Evolutionary conservation across 2,888 invertebrate genomes (phyloP).

Genomic region (Tiliacea citrago): DNA sequence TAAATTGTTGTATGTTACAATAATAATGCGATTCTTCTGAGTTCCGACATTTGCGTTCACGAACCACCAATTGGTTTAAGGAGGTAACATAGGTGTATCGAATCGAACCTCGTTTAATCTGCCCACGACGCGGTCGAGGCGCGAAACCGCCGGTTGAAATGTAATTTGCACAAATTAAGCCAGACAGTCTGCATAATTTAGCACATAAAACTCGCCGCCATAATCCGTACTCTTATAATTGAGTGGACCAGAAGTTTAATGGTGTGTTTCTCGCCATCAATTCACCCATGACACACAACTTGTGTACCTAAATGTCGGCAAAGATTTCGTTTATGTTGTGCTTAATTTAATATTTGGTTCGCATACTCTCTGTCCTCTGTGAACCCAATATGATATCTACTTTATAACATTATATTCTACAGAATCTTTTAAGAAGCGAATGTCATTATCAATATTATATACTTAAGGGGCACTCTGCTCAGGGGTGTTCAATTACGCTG

Average conservation of each 20-base stretch:
- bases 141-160: slow-evolving; percentile 68
- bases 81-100: slow-evolving; percentile 47
- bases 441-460: slow-evolving; percentile 13
- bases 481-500: slow-evolving; percentile 5
- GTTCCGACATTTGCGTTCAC: slow-evolving; percentile 16
- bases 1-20: background rate
- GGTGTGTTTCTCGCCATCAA: slow-evolving; percentile 60
- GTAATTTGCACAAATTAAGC: slow-evolving; percentile 77
- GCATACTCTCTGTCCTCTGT: slow-evolving; percentile 5
- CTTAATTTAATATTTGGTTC: slow-evolving; percentile 41
- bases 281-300: slow-evolving; percentile 56
- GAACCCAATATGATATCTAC: slow-evolving; percentile 9
- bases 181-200: slow-evolving; percentile 78
- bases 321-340: slow-evolving; percentile 52
- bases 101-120: slow-evolving; percentile 58
- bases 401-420: background rate
- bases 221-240: slow-evolving; percentile 63
- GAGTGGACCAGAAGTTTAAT: slow-evolving; percentile 62
- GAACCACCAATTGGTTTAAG: slow-evolving; percentile 23
- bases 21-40: slow-evolving; percentile 6
- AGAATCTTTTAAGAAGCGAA: slow-evolving; percentile 4
- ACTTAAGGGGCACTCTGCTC: background rate
- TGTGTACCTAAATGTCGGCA: slow-evolving; percentile 54
- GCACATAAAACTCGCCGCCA: slow-evolving; percentile 73
- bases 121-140: slow-evolving; percentile 46